These are phyloP conservation scores for Villa cingulata DNA, from an alignment of 2,888 invertebrate species.

Conservation along the genomic window DNA sequence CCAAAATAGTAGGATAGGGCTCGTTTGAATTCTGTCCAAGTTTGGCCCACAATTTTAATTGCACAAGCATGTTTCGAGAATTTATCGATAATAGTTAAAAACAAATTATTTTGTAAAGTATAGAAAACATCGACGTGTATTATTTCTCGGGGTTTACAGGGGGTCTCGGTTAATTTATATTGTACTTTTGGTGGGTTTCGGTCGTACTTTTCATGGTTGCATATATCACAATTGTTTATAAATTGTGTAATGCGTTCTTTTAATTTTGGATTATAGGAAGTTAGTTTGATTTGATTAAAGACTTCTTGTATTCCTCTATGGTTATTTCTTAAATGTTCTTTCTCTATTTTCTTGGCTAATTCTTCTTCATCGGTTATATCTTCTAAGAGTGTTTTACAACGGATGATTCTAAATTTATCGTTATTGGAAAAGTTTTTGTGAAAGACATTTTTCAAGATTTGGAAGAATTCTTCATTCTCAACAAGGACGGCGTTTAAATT, in stretches of 20 bases:
- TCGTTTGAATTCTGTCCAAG: constrained; percentile 4
- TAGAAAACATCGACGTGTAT: constrained; percentile 8
- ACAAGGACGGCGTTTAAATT: not conserved
- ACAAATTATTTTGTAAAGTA: not conserved
- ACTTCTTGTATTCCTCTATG: not conserved
- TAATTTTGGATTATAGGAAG: not conserved
- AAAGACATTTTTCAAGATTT: not conserved
- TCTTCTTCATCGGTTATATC: not conserved
- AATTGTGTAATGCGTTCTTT: not conserved
- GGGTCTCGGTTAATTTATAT: constrained; percentile 3
- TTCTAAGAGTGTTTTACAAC: not conserved
- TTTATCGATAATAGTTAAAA: constrained; percentile 7
- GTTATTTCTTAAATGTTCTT: not conserved
- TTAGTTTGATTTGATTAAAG: not conserved
- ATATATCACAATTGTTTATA: not conserved
- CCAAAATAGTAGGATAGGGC: not conserved
- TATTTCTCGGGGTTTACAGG: not conserved
- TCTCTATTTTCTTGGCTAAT: not conserved
- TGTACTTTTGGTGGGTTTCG: not conserved
- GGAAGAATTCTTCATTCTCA: not conserved
- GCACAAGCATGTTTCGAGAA: constrained; percentile 4
- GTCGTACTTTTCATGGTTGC: not conserved
- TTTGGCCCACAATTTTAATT: constrained; percentile 1
- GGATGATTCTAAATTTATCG: not conserved
- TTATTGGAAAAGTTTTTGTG: not conserved